Evolutionary conservation across 2,888 invertebrate genomes (phyloP).

Genomic region (Mythimna impura): DNA sequence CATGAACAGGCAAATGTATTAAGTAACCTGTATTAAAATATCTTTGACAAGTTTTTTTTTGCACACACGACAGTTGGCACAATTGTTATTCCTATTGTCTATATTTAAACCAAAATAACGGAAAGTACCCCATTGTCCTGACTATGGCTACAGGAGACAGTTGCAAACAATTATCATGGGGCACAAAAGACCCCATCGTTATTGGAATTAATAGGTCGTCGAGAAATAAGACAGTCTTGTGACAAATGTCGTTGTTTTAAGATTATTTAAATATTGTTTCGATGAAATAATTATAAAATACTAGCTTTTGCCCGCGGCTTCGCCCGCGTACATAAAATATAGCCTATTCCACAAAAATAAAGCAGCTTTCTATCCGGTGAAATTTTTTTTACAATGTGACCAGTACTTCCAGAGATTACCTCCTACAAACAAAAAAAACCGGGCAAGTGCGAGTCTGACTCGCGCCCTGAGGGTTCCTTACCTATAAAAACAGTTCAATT

Average conservation of each 20-base stretch:
- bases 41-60: no score
- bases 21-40: background rate
- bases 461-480: no score
- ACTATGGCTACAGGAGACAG: slow-evolving; percentile 60
- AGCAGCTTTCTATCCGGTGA: no score
- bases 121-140: slow-evolving; percentile 36
- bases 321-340: no score
- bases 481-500: no score
- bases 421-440: background rate
- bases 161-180: slow-evolving; percentile 69
- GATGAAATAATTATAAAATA: slow-evolving; percentile 14
- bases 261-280: slow-evolving; percentile 11
- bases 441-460: no score
- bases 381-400: no score
- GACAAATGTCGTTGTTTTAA: slow-evolving; percentile 41
- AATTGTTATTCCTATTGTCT: slow-evolving; percentile 34
- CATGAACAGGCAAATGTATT: background rate
- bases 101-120: slow-evolving; percentile 46
- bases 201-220: slow-evolving; percentile 64
- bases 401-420: background rate
- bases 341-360: no score
- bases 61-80: slow-evolving; percentile 36
- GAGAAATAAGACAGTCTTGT: slow-evolving; percentile 18
- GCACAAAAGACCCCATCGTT: slow-evolving; percentile 46
- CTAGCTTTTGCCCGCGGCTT: background rate